Evolutionary conservation across 1,140 invertebrate species (phyloP).

Genomic region (Helicoverpa armigera): DNA sequence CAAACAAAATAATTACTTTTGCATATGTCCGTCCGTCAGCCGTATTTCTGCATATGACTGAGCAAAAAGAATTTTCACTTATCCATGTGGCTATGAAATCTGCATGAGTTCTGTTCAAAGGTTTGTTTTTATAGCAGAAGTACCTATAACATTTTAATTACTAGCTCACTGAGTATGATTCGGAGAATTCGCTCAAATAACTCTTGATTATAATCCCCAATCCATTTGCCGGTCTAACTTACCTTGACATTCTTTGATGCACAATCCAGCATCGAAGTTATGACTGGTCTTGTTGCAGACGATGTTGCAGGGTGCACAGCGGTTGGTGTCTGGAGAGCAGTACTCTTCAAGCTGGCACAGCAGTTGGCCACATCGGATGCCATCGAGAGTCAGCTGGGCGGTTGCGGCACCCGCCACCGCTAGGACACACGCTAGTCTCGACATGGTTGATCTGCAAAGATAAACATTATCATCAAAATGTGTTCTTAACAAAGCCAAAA

Average conservation of each 20-base stretch:
- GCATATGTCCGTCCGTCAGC: too few relatives aligned
- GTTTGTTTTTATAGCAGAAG: too few relatives aligned
- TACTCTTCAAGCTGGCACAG: conserved; percentile 85
- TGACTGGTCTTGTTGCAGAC: conserved; percentile 83
- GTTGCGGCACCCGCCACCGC: conserved; percentile 67
- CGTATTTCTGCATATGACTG: too few relatives aligned
- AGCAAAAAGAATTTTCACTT: too few relatives aligned
- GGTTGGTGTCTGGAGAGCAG: conserved; percentile 85
- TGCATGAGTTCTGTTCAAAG: too few relatives aligned
- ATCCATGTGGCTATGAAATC: too few relatives aligned
- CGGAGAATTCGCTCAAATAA: background rate
- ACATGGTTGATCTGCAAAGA: conserved; percentile 69
- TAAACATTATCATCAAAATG: too few relatives aligned
- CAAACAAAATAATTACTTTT: too few relatives aligned
- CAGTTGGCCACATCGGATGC: conserved; percentile 83
- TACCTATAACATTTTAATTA: too few relatives aligned
- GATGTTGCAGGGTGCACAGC: conserved; percentile 83
- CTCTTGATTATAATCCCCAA: background rate
- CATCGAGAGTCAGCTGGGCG: conserved; percentile 77
- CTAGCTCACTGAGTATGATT: too few relatives aligned
- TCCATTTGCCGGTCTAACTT: conserved; percentile 38
- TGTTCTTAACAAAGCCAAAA: too few relatives aligned
- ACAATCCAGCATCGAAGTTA: conserved; percentile 85
- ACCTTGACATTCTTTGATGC: conserved; percentile 87
- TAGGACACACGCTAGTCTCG: conserved; percentile 68